A percentile compares a stretch with the other conserved stretches of the same genome.
Conservation (phyloP, 2,113 vertebrate species). For the Lophura nycthemera region DNA sequence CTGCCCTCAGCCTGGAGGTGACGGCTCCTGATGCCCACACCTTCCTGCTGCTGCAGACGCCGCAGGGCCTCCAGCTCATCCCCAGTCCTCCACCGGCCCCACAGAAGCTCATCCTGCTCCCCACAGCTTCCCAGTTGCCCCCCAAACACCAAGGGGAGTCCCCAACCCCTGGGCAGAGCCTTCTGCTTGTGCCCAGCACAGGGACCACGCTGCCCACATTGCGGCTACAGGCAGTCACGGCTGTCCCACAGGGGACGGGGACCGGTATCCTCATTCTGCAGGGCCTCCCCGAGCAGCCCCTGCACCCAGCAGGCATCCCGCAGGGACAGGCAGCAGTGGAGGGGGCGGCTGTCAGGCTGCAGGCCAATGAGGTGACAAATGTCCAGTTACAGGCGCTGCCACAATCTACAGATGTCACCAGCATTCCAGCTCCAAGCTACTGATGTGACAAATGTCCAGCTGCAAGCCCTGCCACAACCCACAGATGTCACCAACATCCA, state of each 20-base stretch:
- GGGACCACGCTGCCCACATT: neutral
- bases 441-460: neutral
- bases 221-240: neutral
- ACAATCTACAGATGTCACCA: neutral
- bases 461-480: neutral
- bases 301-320: conserved; percentile 37
- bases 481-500: conserved; percentile 54
- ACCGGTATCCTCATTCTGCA: conserved; percentile 70
- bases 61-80: conserved; percentile 88
- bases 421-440: neutral
- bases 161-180: neutral
- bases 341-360: conserved; percentile 60
- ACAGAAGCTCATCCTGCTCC: conserved; percentile 61
- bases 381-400: neutral
- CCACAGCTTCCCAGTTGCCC: conserved; percentile 10
- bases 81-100: conserved; percentile 82
- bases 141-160: fast-evolving
- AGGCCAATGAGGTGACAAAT: neutral
- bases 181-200: neutral
- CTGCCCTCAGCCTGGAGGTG: conserved; percentile 61
- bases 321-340: conserved; percentile 18
- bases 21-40: conserved; percentile 77
- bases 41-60: conserved; percentile 84
- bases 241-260: neutral
- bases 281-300: conserved; percentile 38